These are phyloP conservation scores for Tyria jacobaeae DNA, from an alignment of 2,888 invertebrate species.

Conservation along the genomic window DNA sequence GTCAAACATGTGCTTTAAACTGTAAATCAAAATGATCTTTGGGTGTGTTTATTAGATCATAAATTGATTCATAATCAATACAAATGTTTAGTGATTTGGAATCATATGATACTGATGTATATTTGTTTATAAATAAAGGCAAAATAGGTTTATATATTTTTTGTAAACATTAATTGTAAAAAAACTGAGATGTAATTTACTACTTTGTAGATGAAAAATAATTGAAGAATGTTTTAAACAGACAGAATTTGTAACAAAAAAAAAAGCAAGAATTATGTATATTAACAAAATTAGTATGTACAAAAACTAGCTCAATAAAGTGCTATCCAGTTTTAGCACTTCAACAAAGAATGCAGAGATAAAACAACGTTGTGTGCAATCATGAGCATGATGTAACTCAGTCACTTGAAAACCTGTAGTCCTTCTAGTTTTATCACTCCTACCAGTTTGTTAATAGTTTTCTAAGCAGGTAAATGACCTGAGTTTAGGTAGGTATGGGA, in stretches of 20 bases:
- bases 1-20: slow-evolving; percentile 32
- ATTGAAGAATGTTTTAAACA: neutral
- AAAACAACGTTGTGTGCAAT: slow-evolving; percentile 54
- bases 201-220: neutral
- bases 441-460: slow-evolving; percentile 52
- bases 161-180: neutral
- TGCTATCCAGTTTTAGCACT: slow-evolving; percentile 45
- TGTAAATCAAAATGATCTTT: slow-evolving; percentile 40
- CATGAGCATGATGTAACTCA: slow-evolving; percentile 56
- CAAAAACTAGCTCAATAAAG: slow-evolving; percentile 40
- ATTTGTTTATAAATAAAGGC: slow-evolving; percentile 29
- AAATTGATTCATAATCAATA: slow-evolving; percentile 41
- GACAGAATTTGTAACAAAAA: neutral
- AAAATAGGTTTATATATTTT: neutral
- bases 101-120: slow-evolving; percentile 26
- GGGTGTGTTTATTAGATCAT: slow-evolving; percentile 38
- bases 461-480: slow-evolving; percentile 54
- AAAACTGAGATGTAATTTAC: neutral
- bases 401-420: slow-evolving; percentile 51
- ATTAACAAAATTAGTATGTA: slow-evolving; percentile 13
- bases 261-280: slow-evolving; percentile 3
- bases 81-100: slow-evolving; percentile 21
- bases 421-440: slow-evolving; percentile 55
- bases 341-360: slow-evolving; percentile 53
- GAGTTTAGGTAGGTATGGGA: slow-evolving; percentile 43